These are phyloP conservation scores for Ceratosolen solmsi DNA, from an alignment of 1,140 invertebrate species.

Conservation along the genomic window DNA sequence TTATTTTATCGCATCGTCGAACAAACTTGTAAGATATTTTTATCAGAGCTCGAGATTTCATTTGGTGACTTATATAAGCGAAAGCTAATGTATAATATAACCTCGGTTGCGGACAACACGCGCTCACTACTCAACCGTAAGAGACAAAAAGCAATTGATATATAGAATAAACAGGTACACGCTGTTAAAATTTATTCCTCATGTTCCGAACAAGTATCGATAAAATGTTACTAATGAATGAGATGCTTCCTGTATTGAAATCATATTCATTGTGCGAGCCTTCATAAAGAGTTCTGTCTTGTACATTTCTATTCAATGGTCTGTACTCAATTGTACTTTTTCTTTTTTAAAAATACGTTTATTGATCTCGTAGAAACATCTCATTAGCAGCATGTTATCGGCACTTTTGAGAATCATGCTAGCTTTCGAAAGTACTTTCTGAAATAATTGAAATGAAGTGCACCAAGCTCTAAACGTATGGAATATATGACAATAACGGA, in stretches of 20 bases:
- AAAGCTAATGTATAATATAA: too few relatives aligned
- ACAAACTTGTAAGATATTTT: background rate
- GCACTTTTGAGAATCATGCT: slow-evolving; percentile 15
- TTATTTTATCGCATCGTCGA: background rate
- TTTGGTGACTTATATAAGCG: background rate
- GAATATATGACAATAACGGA: background rate
- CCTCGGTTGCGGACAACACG: background rate
- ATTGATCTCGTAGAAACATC: slow-evolving; percentile 11
- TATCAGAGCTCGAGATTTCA: background rate
- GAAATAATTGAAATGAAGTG: slow-evolving; percentile 12
- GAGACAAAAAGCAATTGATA: background rate
- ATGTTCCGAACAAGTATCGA: background rate
- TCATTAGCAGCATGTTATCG: slow-evolving; percentile 27
- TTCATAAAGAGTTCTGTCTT: background rate
- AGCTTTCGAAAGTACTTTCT: slow-evolving; percentile 15
- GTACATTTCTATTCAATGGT: background rate
- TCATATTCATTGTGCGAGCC: slow-evolving; percentile 20
- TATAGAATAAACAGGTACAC: background rate
- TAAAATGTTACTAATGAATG: slow-evolving; percentile 35
- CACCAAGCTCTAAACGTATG: background rate
- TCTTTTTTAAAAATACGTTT: background rate
- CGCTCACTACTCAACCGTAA: background rate
- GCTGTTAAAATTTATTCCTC: background rate
- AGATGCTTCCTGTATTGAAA: slow-evolving; percentile 1
- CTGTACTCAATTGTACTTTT: slow-evolving; percentile 2